Percentiles rank a stretch among this genome's conserved stretches.
Evolutionary conservation across 2,113 vertebrate genomes (phyloP).

Genomic region (Phalacrocorax brasilianus): DNA sequence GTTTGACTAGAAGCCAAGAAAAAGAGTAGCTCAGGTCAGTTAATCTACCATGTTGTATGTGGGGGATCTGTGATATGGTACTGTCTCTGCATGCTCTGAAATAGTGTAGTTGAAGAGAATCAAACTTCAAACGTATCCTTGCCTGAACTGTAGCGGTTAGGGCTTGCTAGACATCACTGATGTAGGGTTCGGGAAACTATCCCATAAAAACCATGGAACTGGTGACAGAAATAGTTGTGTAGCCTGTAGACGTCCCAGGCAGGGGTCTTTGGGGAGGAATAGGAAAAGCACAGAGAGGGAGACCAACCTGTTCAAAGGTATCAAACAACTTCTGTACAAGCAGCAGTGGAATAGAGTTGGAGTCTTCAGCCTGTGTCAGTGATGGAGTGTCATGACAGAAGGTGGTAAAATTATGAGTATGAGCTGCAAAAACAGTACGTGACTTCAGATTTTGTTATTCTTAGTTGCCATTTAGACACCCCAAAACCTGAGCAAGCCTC

Average conservation of each 20-base stretch:
- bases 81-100: not conserved
- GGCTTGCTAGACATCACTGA: not conserved
- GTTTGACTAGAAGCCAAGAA: not conserved
- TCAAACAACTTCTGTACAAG: not conserved
- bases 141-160: not conserved
- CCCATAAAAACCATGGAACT: not conserved
- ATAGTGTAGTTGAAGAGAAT: not conserved
- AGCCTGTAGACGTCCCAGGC: not conserved
- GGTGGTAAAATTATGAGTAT: not conserved
- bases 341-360: not conserved
- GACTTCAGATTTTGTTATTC: not conserved
- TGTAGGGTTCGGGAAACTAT: not conserved
- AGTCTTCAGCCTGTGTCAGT: not conserved
- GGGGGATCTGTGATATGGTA: not conserved
- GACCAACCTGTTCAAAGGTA: not conserved
- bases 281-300: not conserved
- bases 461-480: not conserved
- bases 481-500: not conserved
- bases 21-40: not conserved
- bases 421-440: not conserved
- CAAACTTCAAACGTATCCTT: not conserved
- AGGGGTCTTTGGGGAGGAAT: not conserved
- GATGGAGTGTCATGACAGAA: not conserved
- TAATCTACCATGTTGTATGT: not conserved
- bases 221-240: not conserved